phyloP scores from a whole-genome alignment of 2,797 vertebrate species.

The Setipinna tenuifilis region DNA sequence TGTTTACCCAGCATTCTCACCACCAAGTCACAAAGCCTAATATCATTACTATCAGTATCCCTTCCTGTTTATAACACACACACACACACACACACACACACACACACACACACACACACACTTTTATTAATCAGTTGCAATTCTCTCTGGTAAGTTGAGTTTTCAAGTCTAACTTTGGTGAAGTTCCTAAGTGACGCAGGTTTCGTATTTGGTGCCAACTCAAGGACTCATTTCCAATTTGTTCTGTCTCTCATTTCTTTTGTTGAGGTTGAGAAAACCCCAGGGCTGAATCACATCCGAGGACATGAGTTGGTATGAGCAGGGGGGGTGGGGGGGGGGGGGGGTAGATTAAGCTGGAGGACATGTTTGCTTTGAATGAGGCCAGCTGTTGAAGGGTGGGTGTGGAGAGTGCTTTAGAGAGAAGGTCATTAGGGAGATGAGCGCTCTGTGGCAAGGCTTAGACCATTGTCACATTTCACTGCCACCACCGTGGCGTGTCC shows the following conservation, averaged over 20 bases:
- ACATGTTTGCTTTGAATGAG: background rate
- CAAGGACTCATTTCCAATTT: background rate
- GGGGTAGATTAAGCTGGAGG: background rate
- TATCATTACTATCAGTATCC: no score
- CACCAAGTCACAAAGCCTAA: no score
- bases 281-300: background rate
- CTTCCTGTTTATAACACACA: no score
- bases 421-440: background rate
- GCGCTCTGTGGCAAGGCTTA: background rate
- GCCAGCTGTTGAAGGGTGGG: background rate
- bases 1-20: no score
- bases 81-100: no score
- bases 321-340: background rate
- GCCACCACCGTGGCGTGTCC: background rate
- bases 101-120: no score
- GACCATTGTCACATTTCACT: no score
- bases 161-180: background rate
- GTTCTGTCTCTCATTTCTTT: background rate
- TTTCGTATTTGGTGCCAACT: background rate
- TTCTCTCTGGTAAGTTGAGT: background rate
- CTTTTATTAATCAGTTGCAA: background rate
- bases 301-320: background rate
- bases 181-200: background rate
- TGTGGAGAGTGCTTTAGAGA: background rate
- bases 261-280: background rate